Base-by-base conservation (phyloP, 1,140 invertebrate genomes). In the Ctenoplectra terminalis region DNA sequence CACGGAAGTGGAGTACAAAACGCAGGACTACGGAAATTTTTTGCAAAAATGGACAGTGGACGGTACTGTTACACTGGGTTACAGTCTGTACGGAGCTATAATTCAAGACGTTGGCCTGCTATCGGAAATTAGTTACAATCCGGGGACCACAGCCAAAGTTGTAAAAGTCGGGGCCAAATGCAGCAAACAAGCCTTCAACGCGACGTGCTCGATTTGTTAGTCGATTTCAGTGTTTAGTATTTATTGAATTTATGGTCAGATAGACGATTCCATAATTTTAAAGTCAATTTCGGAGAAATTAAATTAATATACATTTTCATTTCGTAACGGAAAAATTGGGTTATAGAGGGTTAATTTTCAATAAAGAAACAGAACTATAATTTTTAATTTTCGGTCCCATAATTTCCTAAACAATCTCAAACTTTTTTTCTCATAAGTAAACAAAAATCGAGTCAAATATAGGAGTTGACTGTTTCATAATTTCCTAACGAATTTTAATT, bases 191-290 rank as follows among this genome's bases (percentile, higher is more conserved):
- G 54, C 43, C 0, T 1, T 91, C 48, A 88, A 88, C 67, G 60
- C 86, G 2, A 1, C 5, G 9, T 78, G 83, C 31, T 67, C 83
- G 3, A 56, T 91, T 64, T 84, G 91, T 92, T 46, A 87, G 91
- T 87, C 11, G 34, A 11, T 58, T 34, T 63, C 17, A 15, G 8
- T 58, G 29, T 48, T 61, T 60, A 13, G 26, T 34, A 46, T 67
- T 29, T 2, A 34, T 20, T 20, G 6, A 43, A 67, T 67, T 66
- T 46, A 66, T 8, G 0, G n/a, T 29, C 11, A 29, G n/a, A 26
- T 43, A 20, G 8, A n/a, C 23, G 17, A 0, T 34, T 31, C 17
- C 9, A 60, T 26, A 29, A 26, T 58, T 58, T 58, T 26, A 11
- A n/a, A 11, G n/a, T 56, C 4, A 15, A 37, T 23, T n/a, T n/a